Percentiles rank a stretch among this genome's conserved stretches.
These are phyloP conservation scores for Galago senegalensis DNA, from an alignment of 2,797 vertebrate species.

Conservation along the genomic window DNA sequence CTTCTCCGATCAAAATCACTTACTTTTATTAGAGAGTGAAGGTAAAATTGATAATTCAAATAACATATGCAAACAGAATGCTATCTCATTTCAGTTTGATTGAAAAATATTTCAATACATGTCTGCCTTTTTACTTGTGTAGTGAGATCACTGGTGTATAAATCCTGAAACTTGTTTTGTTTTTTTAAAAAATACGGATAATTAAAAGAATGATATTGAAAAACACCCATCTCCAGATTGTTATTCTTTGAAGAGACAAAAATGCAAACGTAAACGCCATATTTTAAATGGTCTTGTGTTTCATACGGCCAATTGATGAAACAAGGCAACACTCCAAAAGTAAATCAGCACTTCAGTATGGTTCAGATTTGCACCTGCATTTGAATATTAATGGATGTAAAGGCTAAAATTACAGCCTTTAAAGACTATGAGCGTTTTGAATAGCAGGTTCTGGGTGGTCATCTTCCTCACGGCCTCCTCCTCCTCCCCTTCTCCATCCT, in stretches of 20 bases:
- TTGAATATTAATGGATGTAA: not conserved
- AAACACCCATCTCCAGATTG: not conserved
- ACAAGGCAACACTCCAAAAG: not conserved
- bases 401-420: not conserved
- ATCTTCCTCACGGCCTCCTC: too few relatives aligned
- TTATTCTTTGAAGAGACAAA: slow-evolving; percentile 27
- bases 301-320: slow-evolving; percentile 25
- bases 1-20: slow-evolving; percentile 69
- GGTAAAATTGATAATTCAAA: slow-evolving; percentile 69
- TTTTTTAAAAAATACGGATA: not conserved
- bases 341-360: not conserved
- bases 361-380: not conserved
- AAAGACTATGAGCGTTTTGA: not conserved
- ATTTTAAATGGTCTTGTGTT: slow-evolving; percentile 19
- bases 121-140: not conserved
- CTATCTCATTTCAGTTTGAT: slow-evolving; percentile 46
- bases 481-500: not conserved
- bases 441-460: not conserved
- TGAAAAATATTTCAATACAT: slow-evolving; percentile 28
- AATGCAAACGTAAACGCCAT: not conserved
- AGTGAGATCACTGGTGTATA: not conserved
- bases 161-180: slow-evolving; percentile 2
- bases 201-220: slow-evolving; percentile 8
- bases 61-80: slow-evolving; percentile 50
- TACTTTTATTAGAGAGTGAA: slow-evolving; percentile 62